Evolutionary conservation across 1,140 invertebrate genomes (phyloP), one percentile per base, ranked within the genome.

Genomic region (Octopus bimaculoides): DNA sequence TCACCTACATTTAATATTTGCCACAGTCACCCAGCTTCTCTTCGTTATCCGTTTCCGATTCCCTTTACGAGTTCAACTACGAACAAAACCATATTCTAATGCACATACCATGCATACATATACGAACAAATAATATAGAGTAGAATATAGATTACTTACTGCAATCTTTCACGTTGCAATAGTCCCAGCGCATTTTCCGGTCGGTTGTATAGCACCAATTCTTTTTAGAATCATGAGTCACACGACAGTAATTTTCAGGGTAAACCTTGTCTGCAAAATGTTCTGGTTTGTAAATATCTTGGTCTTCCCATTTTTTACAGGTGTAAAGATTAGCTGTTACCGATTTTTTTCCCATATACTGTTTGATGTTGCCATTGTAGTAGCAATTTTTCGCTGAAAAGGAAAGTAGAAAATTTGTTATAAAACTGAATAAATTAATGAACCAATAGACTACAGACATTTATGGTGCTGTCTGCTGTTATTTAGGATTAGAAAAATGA

Each of bases 191-290:
- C 10, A 81, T 82, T 76, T 91, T 90, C 61, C 93, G 92, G 89
- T 98, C 94, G 81, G 93, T 93, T 0, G 97, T 98, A 86, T 98
- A 99, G 90, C 97, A 99, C 97, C 97, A 98, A 4, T 97, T 97
- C 5, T 93, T 93, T 87, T 97, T 96, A 3, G 86, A 85, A n/a
- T 96, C 97, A 4, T 96, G 96, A 5, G 96, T 96, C 92, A 98
- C 98, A 84, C 97, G 92, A 89, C 97, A 99, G 87, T 94, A 97
- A 90, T 98, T 98, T 88, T 96, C 95, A 5, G 96, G 86, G 76
- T 83, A 84, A 54, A 9, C 56, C 5, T 79, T 79, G 75, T 88
- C 87, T 1, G 85, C 84, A 76, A 88, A 88, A 56, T 86, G 84
- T 14, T 75, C 69, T 5, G 75, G 81, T 54, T 56, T 84, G 78